Evolutionary conservation across 1,140 invertebrate species (phyloP).

Genomic region (Anoplolepis gracilipes): DNA sequence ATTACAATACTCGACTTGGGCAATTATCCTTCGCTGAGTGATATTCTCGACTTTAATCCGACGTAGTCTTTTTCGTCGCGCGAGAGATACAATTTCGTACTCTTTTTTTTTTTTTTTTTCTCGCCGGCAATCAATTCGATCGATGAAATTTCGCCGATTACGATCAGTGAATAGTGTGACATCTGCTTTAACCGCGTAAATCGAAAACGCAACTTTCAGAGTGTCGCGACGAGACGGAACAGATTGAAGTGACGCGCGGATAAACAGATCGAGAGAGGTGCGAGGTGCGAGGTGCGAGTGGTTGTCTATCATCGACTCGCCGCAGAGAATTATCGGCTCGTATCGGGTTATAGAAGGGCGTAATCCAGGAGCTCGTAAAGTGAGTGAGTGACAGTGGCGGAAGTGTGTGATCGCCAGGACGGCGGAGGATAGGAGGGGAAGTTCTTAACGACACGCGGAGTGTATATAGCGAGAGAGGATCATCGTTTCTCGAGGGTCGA

Average conservation of each 20-base stretch:
- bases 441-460: conserved; percentile 54
- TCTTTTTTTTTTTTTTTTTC: neutral
- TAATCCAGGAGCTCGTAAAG: conserved; percentile 54
- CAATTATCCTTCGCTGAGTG: neutral
- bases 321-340: conserved; percentile 40
- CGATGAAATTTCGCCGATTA: conserved; percentile 9
- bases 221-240: conserved; percentile 20
- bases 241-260: conserved; percentile 27
- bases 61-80: neutral
- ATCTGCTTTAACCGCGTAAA: conserved; percentile 2
- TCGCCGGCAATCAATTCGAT: neutral
- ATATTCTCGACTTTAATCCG: neutral
- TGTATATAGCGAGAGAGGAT: conserved; percentile 24
- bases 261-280: conserved; percentile 53
- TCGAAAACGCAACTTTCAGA: conserved; percentile 27
- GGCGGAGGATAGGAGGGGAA: conserved; percentile 35
- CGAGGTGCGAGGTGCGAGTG: conserved; percentile 34
- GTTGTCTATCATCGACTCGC: conserved; percentile 40
- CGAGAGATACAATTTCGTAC: neutral
- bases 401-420: conserved; percentile 53
- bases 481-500: neutral
- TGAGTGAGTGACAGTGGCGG: conserved; percentile 62
- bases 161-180: conserved; percentile 16
- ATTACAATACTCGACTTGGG: neutral
- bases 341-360: conserved; percentile 16